Evolutionary conservation across 37 sponge, comb jelly and placozoan species (phyloP).

Genomic region (Eunapius fragilis): DNA sequence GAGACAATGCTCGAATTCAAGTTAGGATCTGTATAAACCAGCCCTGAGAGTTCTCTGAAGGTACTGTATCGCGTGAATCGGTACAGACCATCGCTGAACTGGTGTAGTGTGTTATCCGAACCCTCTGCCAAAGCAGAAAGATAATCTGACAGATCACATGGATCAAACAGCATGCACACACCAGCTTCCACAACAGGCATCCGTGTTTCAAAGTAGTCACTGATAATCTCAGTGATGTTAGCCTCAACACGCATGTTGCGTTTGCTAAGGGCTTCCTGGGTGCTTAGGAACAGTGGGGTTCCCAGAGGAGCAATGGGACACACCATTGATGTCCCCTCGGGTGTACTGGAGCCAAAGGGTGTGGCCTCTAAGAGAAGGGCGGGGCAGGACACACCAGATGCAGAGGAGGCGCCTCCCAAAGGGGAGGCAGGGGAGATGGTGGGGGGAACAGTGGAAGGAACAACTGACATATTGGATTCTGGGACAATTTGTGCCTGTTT

Average conservation of each 20-base stretch:
- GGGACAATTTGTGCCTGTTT: neutral
- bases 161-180: neutral
- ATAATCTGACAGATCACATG: neutral
- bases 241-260: slow-evolving; percentile 29
- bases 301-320: neutral
- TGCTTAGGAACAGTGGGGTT: neutral
- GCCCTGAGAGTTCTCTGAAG: slow-evolving; percentile 37
- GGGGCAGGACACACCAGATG: neutral
- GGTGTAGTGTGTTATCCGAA: neutral
- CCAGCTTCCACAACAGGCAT: neutral
- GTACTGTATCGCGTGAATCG: slow-evolving; percentile 15
- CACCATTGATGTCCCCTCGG: neutral
- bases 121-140: neutral
- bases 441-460: neutral
- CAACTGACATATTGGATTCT: neutral
- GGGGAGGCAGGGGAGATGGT: neutral
- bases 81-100: slow-evolving; percentile 21
- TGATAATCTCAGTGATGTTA: slow-evolving; percentile 35
- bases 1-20: slow-evolving; percentile 51
- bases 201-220: slow-evolving; percentile 16
- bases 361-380: neutral
- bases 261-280: neutral
- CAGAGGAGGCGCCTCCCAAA: neutral
- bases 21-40: slow-evolving; percentile 45
- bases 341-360: neutral